Percentiles rank a stretch among this genome's conserved stretches.
Conservation (phyloP, 1,140 invertebrate species). For the Drosophila neocordata region DNA sequence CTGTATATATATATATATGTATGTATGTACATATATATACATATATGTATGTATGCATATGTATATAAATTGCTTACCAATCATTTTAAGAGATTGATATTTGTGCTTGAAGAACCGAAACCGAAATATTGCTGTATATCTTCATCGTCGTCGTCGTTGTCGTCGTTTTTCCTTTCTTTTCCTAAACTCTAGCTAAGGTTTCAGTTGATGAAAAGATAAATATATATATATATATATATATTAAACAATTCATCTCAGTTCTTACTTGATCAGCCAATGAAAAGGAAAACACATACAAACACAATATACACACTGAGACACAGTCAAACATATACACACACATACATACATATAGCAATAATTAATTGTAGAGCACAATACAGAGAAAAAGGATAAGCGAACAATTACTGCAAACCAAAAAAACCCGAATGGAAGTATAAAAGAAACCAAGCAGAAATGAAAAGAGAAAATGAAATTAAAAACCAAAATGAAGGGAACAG, state of each 20-base stretch:
- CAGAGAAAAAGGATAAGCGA: constrained; percentile 11
- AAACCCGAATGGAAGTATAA: constrained; percentile 12
- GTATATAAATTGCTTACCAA: constrained; percentile 68
- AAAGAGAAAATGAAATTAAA: constrained; percentile 70
- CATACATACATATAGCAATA: constrained; percentile 47
- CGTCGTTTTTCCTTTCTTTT: constrained; percentile 29
- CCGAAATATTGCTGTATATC: neutral
- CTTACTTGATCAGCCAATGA: constrained; percentile 1
- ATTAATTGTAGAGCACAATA: constrained; percentile 56
- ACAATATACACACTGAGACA: constrained; percentile 13
- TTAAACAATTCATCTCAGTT: neutral
- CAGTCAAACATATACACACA: constrained; percentile 21
- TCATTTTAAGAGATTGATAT: constrained; percentile 58
- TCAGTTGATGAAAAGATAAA: constrained; percentile 50
- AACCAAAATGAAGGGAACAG: constrained; percentile 78
- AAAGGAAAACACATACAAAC: constrained; percentile 5
- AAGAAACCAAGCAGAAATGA: constrained; percentile 24
- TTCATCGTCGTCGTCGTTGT: neutral
- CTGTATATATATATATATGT: neutral
- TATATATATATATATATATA: neutral
- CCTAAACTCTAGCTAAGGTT: constrained; percentile 65
- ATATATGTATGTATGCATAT: constrained; percentile 15
- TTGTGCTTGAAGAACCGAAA: constrained; percentile 37
- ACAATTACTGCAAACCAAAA: constrained; percentile 58
- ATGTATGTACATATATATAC: neutral